Conservation (phyloP, 2,113 vertebrate genomes). For the Phrynosoma blainvillii region DNA sequence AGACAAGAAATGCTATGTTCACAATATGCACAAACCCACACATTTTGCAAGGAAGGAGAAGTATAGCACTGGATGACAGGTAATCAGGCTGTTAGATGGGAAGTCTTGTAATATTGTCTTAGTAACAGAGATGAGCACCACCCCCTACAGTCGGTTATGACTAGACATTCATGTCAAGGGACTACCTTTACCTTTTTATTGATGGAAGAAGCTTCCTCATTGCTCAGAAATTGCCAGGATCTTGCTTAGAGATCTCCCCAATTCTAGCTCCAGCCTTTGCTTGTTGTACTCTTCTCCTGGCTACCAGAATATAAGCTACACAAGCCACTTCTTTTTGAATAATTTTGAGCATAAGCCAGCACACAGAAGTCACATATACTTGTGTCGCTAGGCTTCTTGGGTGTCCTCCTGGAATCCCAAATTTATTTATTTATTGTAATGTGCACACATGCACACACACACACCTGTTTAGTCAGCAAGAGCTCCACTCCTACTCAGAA, state of each 20-base stretch:
- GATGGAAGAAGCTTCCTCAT: background rate
- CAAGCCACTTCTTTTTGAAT: background rate
- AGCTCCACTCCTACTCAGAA: too few species aligned
- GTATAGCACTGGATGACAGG: background rate
- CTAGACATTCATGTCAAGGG: background rate
- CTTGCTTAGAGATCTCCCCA: background rate
- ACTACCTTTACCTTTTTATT: too few species aligned
- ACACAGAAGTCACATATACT: too few species aligned
- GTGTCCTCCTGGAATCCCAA: too few species aligned
- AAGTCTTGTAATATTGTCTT: background rate
- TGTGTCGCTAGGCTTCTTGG: too few species aligned
- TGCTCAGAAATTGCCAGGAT: background rate
- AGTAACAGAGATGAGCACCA: too few species aligned
- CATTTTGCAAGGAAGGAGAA: background rate
- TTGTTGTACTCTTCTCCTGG: background rate
- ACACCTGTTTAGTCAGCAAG: too few species aligned
- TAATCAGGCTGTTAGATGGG: background rate
- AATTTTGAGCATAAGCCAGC: too few species aligned
- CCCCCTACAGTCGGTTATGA: background rate
- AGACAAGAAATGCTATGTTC: background rate
- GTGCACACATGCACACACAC: too few species aligned
- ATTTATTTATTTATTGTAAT: too few species aligned
- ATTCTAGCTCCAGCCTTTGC: background rate
- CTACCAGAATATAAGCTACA: background rate
- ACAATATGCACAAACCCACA: background rate